Percentiles rank a stretch among this genome's conserved stretches.
phyloP scores from a whole-genome alignment of 2,113 vertebrate species.

The Lepidothrix coronata region DNA sequence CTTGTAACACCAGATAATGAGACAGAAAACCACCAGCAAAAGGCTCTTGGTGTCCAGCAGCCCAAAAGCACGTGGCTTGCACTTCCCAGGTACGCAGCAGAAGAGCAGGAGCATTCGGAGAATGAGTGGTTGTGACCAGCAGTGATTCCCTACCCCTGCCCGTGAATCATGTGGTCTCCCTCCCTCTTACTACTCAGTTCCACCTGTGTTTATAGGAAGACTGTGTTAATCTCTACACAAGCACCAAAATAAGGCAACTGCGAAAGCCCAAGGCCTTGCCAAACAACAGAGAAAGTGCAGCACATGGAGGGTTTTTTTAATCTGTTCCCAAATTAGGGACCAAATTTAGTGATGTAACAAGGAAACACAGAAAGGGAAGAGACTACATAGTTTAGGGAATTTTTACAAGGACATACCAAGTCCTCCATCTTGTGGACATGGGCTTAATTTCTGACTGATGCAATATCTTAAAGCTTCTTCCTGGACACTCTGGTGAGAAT shows the following conservation, averaged over 20 bases:
- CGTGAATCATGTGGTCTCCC: neutral
- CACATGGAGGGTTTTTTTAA: neutral
- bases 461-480: neutral
- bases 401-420: conserved; percentile 8
- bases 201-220: conserved; percentile 41
- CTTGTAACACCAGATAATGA: neutral
- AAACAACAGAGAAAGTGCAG: neutral
- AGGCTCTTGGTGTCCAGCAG: fast-evolving
- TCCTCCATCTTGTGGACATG: conserved; percentile 1
- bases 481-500: neutral
- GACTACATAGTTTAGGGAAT: neutral
- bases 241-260: conserved; percentile 14
- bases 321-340: neutral
- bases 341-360: neutral
- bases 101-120: neutral
- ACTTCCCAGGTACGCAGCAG: neutral
- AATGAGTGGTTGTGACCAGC: neutral
- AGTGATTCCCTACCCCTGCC: neutral
- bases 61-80: fast-evolving
- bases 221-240: neutral
- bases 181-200: neutral
- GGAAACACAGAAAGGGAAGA: neutral
- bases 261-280: conserved; percentile 8
- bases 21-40: neutral
- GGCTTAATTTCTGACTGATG: neutral